Percentiles rank a stretch among this genome's conserved stretches.
These are phyloP conservation scores for Procavia capensis DNA, from an alignment of 2,113 vertebrate genomes.

Conservation along the genomic window DNA sequence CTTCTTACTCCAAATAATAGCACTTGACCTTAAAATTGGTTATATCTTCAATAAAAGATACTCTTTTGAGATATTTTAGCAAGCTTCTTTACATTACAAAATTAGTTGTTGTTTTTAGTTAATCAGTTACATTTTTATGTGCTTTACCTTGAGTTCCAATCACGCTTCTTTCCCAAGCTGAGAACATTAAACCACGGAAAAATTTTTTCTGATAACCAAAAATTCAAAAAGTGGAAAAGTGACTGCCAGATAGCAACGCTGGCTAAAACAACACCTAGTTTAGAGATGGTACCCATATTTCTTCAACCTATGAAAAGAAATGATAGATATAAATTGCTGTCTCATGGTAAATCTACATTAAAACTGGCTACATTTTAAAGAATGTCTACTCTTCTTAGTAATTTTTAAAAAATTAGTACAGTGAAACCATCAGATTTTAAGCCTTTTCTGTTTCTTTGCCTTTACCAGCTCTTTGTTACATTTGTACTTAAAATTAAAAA, in stretches of 20 bases:
- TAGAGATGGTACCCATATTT: too few relatives aligned
- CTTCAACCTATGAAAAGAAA: too few relatives aligned
- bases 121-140: neutral
- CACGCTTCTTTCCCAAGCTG: slow-evolving; percentile 94
- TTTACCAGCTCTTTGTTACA: neutral
- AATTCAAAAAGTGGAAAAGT: too few relatives aligned
- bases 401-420: neutral
- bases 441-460: neutral
- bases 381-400: too few relatives aligned
- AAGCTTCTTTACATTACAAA: neutral
- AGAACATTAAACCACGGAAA: slow-evolving; percentile 92
- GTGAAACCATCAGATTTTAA: neutral
- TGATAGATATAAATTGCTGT: too few relatives aligned
- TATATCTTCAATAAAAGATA: too few relatives aligned
- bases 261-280: too few relatives aligned
- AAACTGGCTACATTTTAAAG: neutral
- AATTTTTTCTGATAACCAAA: slow-evolving; percentile 88
- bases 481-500: neutral
- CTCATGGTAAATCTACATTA: too few relatives aligned
- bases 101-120: neutral
- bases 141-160: slow-evolving; percentile 98
- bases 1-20: too few relatives aligned
- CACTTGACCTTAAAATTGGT: too few relatives aligned
- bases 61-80: too few relatives aligned
- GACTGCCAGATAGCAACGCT: too few relatives aligned